These are phyloP conservation scores for Brachionichthys hirsutus DNA, from an alignment of 2,113 vertebrate genomes.

Conservation along the genomic window DNA sequence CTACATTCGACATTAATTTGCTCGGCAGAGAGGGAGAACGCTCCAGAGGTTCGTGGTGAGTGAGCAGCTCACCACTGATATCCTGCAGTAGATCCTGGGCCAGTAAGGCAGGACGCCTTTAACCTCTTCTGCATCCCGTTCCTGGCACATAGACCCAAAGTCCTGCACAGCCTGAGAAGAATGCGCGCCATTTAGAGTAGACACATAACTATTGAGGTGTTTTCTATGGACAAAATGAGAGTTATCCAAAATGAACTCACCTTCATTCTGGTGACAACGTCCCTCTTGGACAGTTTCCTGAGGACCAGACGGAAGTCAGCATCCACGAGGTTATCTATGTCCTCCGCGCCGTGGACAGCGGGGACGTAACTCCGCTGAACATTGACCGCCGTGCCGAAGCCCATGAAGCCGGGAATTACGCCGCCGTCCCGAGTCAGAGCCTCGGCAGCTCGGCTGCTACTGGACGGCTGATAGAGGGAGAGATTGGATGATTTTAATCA, in stretches of 20 bases:
- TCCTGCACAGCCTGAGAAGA: constrained; percentile 91
- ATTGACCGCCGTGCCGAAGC: constrained; percentile 84
- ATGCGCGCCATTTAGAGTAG: not conserved
- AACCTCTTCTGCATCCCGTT: constrained; percentile 87
- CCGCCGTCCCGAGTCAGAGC: constrained; percentile 90
- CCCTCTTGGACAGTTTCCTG: constrained; percentile 93
- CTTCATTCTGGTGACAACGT: constrained; percentile 92
- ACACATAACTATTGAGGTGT: not conserved
- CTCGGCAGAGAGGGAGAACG: too few relatives aligned
- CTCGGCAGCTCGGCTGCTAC: constrained; percentile 92
- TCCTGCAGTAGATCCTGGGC: constrained; percentile 97
- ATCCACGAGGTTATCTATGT: constrained; percentile 94
- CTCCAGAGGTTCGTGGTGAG: too few relatives aligned
- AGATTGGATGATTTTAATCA: not conserved
- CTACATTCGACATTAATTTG: too few relatives aligned
- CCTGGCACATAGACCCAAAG: constrained; percentile 93
- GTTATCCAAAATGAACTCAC: too few relatives aligned
- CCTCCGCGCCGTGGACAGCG: constrained; percentile 92
- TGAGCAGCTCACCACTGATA: constrained; percentile 85
- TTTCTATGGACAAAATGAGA: not conserved
- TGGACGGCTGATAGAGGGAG: constrained; percentile 85
- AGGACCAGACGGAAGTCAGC: constrained; percentile 95
- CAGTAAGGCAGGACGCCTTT: constrained; percentile 98
- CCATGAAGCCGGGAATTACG: constrained; percentile 91
- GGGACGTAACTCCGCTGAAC: constrained; percentile 91